Base-by-base conservation (phyloP, 2,113 vertebrate genomes). In the Ibidorhyncha struthersii region DNA sequence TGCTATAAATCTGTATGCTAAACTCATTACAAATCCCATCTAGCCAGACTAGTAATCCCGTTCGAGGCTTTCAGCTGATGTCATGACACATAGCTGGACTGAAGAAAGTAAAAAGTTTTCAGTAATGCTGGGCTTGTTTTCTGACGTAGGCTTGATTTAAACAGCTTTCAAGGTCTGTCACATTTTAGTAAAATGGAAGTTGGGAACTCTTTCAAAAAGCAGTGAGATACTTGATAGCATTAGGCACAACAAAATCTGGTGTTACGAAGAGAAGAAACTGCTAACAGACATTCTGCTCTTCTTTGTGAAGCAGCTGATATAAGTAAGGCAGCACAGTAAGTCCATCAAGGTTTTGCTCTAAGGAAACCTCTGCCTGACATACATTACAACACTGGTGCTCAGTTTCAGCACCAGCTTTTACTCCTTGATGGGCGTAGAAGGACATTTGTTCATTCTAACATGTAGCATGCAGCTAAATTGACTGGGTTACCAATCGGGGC, bases 1-100 rank as follows among this genome's bases (percentile, higher is more conserved):
- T 53, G 25, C 58, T 67, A 27, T 69, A 69, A 69, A 72, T 63
- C n/a, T 17, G 36, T 82, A 34, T 74, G 66, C 43, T 89, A 50
- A 91, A 91, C 19, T n/a, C 67, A 65, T 78, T 84, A 89, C 36
- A 69, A 69, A 88, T 50, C 17, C 43, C 29, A 15, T 90, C 58
- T 77, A 67, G 18, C 13, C 53, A 86, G 53, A 73, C 43, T n/a
- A 67, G 58, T 93, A 96, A 94, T 73, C 85, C 65, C 62, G n/a
- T 58, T 55, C 62, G 76, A 83, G 67, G 18, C 56, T 83, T 86
- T 90, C 50, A 26, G 43, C 71, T 91, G 88, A 83, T 78, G 87
- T 96, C 92, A 93, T 89, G 86, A 89, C 40, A 79, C 58, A 74
- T 72, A 70, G n/a, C 56, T 93, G 89, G 84, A 94, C 14, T 77